A percentile compares a stretch with the other conserved stretches of the same genome.
Conservation (phyloP, 2,797 vertebrate genomes). For the Vireo griseus region DNA sequence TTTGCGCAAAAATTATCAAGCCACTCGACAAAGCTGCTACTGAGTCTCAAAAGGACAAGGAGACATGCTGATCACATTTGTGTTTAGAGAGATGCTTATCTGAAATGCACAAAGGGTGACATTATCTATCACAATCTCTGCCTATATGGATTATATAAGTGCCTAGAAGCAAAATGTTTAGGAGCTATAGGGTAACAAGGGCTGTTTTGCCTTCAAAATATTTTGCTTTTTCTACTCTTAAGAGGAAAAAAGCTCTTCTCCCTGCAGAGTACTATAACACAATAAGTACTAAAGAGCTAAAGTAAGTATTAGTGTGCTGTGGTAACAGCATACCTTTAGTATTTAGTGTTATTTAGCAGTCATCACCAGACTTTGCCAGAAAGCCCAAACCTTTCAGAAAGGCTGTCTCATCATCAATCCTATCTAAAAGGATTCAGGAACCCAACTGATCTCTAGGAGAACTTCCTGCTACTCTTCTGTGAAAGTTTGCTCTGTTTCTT, state of each 20-base stretch:
- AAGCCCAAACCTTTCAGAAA: constrained; percentile 6
- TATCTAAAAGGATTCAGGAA: background rate
- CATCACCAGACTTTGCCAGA: background rate
- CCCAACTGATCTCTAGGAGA: background rate
- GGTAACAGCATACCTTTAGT: background rate
- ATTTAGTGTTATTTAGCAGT: background rate
- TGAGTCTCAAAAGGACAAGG: constrained; percentile 55
- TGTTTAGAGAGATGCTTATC: constrained; percentile 65
- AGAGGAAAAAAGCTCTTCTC: background rate
- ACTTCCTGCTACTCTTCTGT: background rate
- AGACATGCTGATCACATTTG: constrained; percentile 55
- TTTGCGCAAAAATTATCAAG: constrained; percentile 50
- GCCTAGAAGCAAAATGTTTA: constrained; percentile 21
- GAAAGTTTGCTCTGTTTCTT: background rate
- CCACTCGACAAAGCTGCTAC: constrained; percentile 52
- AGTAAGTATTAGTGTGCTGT: background rate
- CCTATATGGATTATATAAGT: constrained; percentile 7
- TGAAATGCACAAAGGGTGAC: constrained; percentile 61
- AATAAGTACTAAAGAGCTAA: background rate
- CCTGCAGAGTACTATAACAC: background rate
- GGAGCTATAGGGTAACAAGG: background rate
- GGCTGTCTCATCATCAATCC: background rate
- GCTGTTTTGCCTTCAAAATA: background rate
- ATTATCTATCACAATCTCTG: constrained; percentile 57
- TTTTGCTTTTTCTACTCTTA: background rate